Conservation (phyloP, 1,140 invertebrate species). For the Megathymus violae region DNA sequence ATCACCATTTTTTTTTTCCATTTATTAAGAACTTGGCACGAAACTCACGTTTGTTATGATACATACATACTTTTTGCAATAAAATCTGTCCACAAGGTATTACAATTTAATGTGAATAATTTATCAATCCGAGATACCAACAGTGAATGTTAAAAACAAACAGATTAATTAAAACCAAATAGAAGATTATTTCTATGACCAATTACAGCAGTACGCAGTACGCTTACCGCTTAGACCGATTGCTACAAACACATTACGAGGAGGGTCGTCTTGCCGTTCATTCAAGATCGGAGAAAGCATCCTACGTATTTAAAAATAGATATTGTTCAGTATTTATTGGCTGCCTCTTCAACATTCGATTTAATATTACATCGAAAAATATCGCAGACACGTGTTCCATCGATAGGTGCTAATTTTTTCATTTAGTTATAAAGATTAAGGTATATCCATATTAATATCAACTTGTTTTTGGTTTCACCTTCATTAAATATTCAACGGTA, state of each 20-base stretch:
- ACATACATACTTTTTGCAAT: slow-evolving; percentile 28
- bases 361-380: slow-evolving; percentile 79
- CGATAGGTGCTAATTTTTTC: slow-evolving; percentile 58
- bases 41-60: slow-evolving; percentile 25
- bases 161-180: neutral
- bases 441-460: slow-evolving; percentile 12
- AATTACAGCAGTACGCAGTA: slow-evolving; percentile 28
- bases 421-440: slow-evolving; percentile 21
- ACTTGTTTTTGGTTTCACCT: slow-evolving; percentile 15
- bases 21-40: slow-evolving; percentile 18
- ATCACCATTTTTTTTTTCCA: no score
- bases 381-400: slow-evolving; percentile 62
- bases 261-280: slow-evolving; percentile 74
- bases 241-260: slow-evolving; percentile 64
- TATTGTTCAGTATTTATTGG: slow-evolving; percentile 77
- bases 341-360: slow-evolving; percentile 73
- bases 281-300: slow-evolving; percentile 79
- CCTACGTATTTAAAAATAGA: slow-evolving; percentile 80
- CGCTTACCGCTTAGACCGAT: slow-evolving; percentile 33
- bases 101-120: slow-evolving; percentile 20
- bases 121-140: slow-evolving; percentile 10
- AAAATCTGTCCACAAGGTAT: slow-evolving; percentile 18
- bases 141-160: neutral
- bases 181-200: neutral
- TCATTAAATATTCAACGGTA: no score